Evolutionary conservation across 2,113 vertebrate species (phyloP).

Genomic region (Ptyas mucosa): DNA sequence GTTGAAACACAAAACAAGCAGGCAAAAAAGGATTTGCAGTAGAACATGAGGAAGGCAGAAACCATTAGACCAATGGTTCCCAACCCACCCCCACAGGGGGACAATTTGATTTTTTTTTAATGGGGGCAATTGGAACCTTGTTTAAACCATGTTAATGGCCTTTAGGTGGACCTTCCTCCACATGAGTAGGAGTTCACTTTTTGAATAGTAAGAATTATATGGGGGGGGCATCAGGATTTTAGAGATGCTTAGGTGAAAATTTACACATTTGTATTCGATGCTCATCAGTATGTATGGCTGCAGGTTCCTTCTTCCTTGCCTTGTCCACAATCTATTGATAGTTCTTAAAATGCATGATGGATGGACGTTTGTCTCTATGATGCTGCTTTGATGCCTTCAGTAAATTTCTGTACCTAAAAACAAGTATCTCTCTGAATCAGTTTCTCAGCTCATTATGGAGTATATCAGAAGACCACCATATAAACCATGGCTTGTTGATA

Average conservation of each 20-base stretch:
- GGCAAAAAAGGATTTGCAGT: neutral
- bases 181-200: too few species aligned
- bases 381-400: neutral
- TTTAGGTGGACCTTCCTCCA: too few species aligned
- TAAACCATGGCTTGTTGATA: neutral
- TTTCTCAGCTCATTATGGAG: neutral
- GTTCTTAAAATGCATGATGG: neutral
- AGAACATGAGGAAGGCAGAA: neutral
- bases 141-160: too few species aligned
- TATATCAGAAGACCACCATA: neutral
- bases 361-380: neutral
- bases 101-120: too few species aligned
- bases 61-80: neutral
- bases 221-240: too few species aligned
- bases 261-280: neutral
- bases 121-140: too few species aligned
- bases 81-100: too few species aligned
- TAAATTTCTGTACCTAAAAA: neutral
- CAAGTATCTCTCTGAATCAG: neutral
- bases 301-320: neutral
- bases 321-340: neutral
- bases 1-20: neutral
- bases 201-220: too few species aligned
- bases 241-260: neutral
- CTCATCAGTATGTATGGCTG: neutral